phyloP scores from a whole-genome alignment of 2,797 vertebrate genomes.

The Dendrocincla tyrannina region DNA sequence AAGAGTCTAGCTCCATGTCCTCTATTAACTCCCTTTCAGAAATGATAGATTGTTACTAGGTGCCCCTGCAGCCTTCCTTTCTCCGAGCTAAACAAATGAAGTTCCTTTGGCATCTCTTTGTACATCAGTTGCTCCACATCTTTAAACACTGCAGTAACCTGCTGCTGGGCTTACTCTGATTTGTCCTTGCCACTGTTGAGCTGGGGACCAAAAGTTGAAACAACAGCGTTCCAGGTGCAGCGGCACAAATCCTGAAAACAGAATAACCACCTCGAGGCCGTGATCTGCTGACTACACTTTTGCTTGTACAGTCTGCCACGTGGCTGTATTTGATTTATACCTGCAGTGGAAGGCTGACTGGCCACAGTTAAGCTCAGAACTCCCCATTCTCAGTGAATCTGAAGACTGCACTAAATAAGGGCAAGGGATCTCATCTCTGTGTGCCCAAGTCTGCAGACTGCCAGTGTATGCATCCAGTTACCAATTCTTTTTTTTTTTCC shows the following conservation, averaged over 20 bases:
- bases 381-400: background rate
- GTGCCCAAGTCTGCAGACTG: background rate
- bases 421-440: background rate
- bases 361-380: background rate
- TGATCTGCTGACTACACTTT: background rate
- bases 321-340: background rate
- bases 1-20: background rate
- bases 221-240: background rate
- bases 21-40: background rate
- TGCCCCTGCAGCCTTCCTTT: background rate
- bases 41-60: background rate
- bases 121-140: background rate
- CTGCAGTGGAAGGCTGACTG: background rate
- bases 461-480: background rate
- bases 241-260: background rate
- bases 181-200: background rate
- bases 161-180: background rate
- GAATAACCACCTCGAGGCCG: background rate
- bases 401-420: background rate
- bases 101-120: background rate
- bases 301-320: background rate
- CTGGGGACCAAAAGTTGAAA: background rate
- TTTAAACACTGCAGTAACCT: background rate
- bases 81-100: background rate
- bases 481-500: background rate